Evolutionary conservation across 2,797 vertebrate genomes (phyloP), one percentile per base, ranked within the genome.

Genomic region (Eulemur coronatus): DNA sequence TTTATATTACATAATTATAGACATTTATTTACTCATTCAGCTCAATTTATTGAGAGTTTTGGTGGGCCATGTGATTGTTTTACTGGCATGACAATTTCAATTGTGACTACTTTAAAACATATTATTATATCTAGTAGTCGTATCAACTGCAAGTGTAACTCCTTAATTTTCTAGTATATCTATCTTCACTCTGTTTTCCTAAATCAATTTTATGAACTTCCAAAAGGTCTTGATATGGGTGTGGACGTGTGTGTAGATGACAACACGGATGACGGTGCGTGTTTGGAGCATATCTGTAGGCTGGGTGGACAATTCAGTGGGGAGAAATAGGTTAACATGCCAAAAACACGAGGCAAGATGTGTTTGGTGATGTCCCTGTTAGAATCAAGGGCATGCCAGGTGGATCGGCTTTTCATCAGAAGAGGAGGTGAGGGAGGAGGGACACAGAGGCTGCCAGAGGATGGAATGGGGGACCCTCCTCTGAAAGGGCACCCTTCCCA

Each of bases 181-280:
- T 50, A 17, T 57, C 28, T 84, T 89, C 43, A n/a, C 41, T n/a
- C 59, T n/a, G 46, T 46, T 94, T 94, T 65, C 43, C 70, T 61
- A 84, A 95, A 59, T 55, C 79, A 28, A 33, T 65, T 91, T 52
- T 46, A 55, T 30, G 18, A 86, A 43, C 52, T 61, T 50, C n/a
- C 41, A 13, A 61, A 70, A 78, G 28, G 17, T 65, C 46, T 17
- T 11, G 17, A 46, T 2, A 20, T 3, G n/a, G n/a, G 33, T 55
- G 11, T 2, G 6, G 24, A 17, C 2, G 4, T 15, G 75, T 28
- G 28, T 2, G 12, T 0, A 48, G 15, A 50, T 24, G n/a, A 46
- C 4, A 50, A 18, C 9, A 30, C 13, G 30, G 50, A 52, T 10
- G 10, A 24, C 2, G 0, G 4, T 12, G 7, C 3, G 0, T n/a